Base-by-base conservation (phyloP, 53 echinoderm and acorn worm species). In the Patiria pectinifera region DNA sequence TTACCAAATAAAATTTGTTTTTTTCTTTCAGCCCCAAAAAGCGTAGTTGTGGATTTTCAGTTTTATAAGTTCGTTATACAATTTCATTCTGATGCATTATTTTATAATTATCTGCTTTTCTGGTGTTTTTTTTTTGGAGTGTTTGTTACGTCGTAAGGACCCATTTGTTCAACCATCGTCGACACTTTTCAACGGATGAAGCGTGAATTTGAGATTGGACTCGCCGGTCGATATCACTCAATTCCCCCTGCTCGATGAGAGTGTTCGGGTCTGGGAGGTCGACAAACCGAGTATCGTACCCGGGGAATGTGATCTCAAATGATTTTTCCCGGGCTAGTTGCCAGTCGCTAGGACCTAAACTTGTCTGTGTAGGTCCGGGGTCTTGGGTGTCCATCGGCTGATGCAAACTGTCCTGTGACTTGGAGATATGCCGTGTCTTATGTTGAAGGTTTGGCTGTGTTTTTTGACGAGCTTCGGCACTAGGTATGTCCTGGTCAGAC, bases 251-350 rank as follows among this genome's bases (percentile, higher is more conserved):
- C 44, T 77, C 78, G 26, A 77, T 45, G 4, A 23, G 21, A 2
- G 78, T 45, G 48, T 71, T 48, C 22, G 63, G 85, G 35, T 88
- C 88, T 6, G 86, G 78, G 45, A 85, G 44, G 15, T 85, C 92
- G 24, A 61, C 16, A 69, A 86, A 84, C 58, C 92, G 76, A 11
- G 62, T 76, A 83, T 94, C 94, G 22, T 94, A 94, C 76, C 94
- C 94, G 1, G 94, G 94, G 47, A 83, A 92, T 11, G 92, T 94
- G 18, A 94, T 86, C 60, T 94, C 94, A 44, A 94, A 94, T 9
- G 92, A 86, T 16, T 63, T 66, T 13, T 92, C 85, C 8, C 86
- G 70, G 2, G 62, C 14, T 6, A 92, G 85, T 78, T 69, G 13
- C 78, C 62, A 78, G 45, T 49, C 61, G 53, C 15, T 59, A 13